These are phyloP conservation scores for Rhizoglyphus robini DNA, from an alignment of 1,140 invertebrate genomes.

Conservation along the genomic window DNA sequence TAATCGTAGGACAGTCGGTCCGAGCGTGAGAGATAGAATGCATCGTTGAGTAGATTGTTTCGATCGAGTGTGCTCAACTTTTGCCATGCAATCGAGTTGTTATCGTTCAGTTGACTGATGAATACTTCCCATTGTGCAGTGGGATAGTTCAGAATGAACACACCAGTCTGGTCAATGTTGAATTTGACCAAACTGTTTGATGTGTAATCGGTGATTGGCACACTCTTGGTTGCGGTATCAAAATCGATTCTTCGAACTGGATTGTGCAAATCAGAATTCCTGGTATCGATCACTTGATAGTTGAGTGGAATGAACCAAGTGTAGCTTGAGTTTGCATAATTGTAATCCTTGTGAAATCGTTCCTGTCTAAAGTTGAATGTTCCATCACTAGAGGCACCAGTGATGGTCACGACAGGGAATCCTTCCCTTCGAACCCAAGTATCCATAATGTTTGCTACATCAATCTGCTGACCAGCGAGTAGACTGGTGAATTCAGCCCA, in stretches of 20 bases:
- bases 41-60: conserved; percentile 33
- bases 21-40: conserved; percentile 33
- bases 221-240: background rate
- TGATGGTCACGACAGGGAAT: conserved; percentile 56
- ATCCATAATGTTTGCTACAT: conserved; percentile 73
- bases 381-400: background rate
- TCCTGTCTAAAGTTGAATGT: conserved; percentile 7
- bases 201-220: background rate
- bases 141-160: conserved; percentile 65
- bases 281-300: conserved; percentile 3
- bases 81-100: background rate
- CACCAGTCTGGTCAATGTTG: conserved; percentile 39
- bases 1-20: conserved; percentile 26
- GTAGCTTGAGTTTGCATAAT: background rate
- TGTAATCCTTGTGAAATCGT: conserved; percentile 6
- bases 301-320: conserved; percentile 11
- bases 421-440: conserved; percentile 89
- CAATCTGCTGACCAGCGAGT: background rate
- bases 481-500: conserved; percentile 76
- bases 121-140: conserved; percentile 7
- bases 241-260: background rate
- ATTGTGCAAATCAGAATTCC: background rate
- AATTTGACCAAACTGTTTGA: conserved; percentile 49
- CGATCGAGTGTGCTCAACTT: conserved; percentile 23
- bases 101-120: background rate